These are phyloP conservation scores for Nezara viridula DNA, from an alignment of 2,888 invertebrate species.

Conservation along the genomic window DNA sequence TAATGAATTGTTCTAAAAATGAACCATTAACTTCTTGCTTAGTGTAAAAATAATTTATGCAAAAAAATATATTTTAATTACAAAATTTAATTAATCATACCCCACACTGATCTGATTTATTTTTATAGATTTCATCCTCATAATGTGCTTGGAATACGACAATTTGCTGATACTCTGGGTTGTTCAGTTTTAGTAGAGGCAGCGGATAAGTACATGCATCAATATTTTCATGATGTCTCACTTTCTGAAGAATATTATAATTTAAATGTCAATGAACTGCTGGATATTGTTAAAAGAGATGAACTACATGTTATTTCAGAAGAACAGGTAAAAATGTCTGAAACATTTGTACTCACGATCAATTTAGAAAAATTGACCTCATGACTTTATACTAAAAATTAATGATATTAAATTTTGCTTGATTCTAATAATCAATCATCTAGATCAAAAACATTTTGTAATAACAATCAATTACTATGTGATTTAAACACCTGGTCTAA, in stretches of 20 bases:
- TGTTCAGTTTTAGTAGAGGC: constrained; percentile 80
- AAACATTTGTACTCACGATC: neutral
- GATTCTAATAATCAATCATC: neutral
- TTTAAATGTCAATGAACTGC: constrained; percentile 75
- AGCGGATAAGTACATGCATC: constrained; percentile 84
- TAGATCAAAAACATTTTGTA: neutral
- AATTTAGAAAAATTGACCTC: neutral
- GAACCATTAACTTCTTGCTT: too few relatives aligned
- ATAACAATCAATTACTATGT: neutral
- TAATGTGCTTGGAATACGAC: constrained; percentile 84
- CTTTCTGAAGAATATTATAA: constrained; percentile 82
- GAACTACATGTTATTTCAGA: constrained; percentile 83
- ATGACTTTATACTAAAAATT: neutral
- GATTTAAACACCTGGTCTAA: neutral
- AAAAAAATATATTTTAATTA: too few relatives aligned
- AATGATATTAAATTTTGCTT: neutral
- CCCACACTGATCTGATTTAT: neutral
- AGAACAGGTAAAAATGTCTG: constrained; percentile 74
- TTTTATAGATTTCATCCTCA: constrained; percentile 79
- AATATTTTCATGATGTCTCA: constrained; percentile 83
- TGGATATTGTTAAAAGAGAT: constrained; percentile 80
- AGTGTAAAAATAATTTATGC: too few relatives aligned
- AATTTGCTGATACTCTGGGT: constrained; percentile 84
- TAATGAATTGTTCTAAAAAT: too few relatives aligned
- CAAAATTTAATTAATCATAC: too few relatives aligned